Base-by-base conservation (phyloP, 1,140 invertebrate species). In the Drosophila saltans region DNA sequence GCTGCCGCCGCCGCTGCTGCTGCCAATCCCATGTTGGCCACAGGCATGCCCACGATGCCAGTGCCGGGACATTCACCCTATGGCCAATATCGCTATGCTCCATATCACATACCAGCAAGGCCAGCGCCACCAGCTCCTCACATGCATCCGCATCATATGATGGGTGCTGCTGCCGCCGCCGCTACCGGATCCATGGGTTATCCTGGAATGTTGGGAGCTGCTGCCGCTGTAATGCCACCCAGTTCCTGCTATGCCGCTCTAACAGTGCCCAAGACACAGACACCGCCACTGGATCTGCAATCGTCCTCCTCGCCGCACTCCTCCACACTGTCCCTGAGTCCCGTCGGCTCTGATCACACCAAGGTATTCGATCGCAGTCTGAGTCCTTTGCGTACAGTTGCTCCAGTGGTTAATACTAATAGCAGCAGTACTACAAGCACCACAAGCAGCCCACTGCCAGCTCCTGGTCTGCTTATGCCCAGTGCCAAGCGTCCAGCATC, bases 21-120 rank as follows among this genome's bases (percentile, higher is more conserved):
- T 2, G 66, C 66, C 57, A 93, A 93, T 8, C 92, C 93, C 66
- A 79, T 93, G 89, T 70, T 93, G 83, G 90, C 93, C 90, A 93
- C 93, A 0, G 92, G 93, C 1, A 86, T 94, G 78, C 92, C 93
- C 5, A 92, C 90, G 10, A 89, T 90, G 79, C 92, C 73, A 90
- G 93, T 93, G 91, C 93, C 78, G 83, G 93, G 72, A 1, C 85
- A 90, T 11, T 70, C 92, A 74, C 92, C 62, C 81, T 93, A 82
- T 72, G 94, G 66, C 67, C 93, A 92, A 76, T 82, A 93, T 79
- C 69, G 93, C 56, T 92, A 82, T 88, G 65, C 88, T 78, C 84
- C 92, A n/a, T 95, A 90, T 86, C 93, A 71, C 84, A 93, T 79
- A 60, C 81, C 80, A 67, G 84, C 72, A 41, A 83, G 76, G 58